phyloP scores from a whole-genome alignment of 2,888 invertebrate species.

The Slavum lentiscoides region DNA sequence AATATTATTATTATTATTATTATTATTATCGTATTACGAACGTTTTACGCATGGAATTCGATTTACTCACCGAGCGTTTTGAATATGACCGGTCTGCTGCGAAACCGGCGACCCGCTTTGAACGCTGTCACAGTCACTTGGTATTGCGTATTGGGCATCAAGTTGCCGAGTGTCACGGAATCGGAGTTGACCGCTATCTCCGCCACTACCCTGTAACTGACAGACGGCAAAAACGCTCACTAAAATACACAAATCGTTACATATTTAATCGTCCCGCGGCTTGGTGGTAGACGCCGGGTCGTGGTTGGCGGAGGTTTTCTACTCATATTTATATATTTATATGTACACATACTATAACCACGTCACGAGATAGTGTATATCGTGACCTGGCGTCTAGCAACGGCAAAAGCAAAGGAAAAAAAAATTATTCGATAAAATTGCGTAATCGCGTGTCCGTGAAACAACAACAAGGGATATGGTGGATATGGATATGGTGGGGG shows the following conservation, averaged over 20 bases:
- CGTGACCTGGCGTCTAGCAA: conserved; percentile 17
- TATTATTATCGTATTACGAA: too few species aligned
- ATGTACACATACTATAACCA: not conserved
- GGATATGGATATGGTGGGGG: not conserved
- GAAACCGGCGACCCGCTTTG: conserved; percentile 76
- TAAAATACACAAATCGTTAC: conserved; percentile 46
- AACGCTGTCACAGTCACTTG: conserved; percentile 84
- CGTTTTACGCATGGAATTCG: not conserved
- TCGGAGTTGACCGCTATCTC: conserved; percentile 87
- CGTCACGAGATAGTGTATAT: not conserved
- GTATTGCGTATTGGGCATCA: conserved; percentile 85
- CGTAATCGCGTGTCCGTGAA: not conserved
- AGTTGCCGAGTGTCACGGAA: conserved; percentile 78
- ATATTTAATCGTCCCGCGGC: conserved; percentile 37
- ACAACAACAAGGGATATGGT: not conserved
- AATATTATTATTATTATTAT: too few species aligned
- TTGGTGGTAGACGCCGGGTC: not conserved
- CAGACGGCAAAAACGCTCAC: conserved; percentile 21
- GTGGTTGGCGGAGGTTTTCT: conserved; percentile 16
- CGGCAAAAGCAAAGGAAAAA: conserved; percentile 7
- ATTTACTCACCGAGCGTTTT: conserved; percentile 65
- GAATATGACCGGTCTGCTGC: conserved; percentile 86
- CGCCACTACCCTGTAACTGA: conserved; percentile 92
- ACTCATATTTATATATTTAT: not conserved
- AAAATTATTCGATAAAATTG: conserved; percentile 10